phyloP scores from a whole-genome alignment of 2,113 vertebrate species.

The Narcine bancroftii region DNA sequence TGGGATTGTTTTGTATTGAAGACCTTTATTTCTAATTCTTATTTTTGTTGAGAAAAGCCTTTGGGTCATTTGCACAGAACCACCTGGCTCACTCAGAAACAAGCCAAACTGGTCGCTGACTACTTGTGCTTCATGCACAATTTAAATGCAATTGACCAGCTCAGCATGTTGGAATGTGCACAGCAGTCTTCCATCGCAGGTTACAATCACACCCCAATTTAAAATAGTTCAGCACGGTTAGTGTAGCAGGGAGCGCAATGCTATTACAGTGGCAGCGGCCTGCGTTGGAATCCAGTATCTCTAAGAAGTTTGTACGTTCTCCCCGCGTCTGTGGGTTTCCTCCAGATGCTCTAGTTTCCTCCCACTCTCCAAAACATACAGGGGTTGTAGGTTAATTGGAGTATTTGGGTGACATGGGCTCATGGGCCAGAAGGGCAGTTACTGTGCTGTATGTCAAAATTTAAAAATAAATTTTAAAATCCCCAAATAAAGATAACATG shows the following conservation, averaged over 20 bases:
- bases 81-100: not conserved
- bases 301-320: no score
- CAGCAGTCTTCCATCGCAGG: not conserved
- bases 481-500: not conserved
- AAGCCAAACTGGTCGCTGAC: not conserved
- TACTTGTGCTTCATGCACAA: not conserved
- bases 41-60: not conserved
- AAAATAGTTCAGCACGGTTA: not conserved
- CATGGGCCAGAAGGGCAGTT: no score
- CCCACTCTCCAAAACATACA: no score
- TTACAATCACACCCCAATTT: not conserved
- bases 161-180: conserved; percentile 15
- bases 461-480: no score
- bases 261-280: no score
- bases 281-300: no score
- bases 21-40: not conserved
- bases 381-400: no score
- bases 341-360: no score
- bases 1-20: not conserved
- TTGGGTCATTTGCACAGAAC: not conserved
- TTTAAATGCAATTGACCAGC: not conserved
- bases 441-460: no score
- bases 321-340: no score
- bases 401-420: no score
- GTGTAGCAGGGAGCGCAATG: no score